phyloP scores from a whole-genome alignment of 2,888 invertebrate species.

The Steinernema carpocapsae region DNA sequence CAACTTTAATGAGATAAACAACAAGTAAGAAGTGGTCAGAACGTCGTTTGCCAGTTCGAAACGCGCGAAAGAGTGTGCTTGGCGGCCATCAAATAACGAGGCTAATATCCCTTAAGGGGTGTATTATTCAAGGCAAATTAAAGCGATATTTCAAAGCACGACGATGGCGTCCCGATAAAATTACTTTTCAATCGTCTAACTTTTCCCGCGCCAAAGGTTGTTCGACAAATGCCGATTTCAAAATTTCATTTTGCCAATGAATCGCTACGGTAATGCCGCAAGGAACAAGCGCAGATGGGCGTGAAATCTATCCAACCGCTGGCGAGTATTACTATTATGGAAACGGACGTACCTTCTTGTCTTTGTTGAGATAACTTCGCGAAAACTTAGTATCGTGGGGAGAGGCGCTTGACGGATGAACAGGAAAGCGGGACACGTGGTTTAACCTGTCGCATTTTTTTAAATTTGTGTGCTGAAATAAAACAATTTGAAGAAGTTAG shows the following conservation, averaged over 20 bases:
- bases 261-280: no score
- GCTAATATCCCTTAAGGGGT: conserved; percentile 27
- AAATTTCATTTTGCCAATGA: background rate
- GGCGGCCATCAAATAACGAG: conserved; percentile 30
- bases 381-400: conserved; percentile 68
- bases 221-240: background rate
- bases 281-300: background rate
- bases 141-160: conserved; percentile 33
- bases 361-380: conserved; percentile 68
- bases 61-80: conserved; percentile 2
- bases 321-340: background rate
- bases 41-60: background rate
- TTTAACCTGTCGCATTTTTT: conserved; percentile 69
- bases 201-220: background rate
- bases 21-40: background rate
- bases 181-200: conserved; percentile 13
- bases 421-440: conserved; percentile 67
- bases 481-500: background rate
- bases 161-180: conserved; percentile 13
- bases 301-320: background rate
- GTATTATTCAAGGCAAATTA: conserved; percentile 13
- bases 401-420: conserved; percentile 64
- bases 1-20: conserved; percentile 29
- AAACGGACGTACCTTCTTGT: conserved; percentile 63
- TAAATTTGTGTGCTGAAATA: conserved; percentile 67